Conservation (phyloP, 2,113 vertebrate genomes). For the Perca schrenkii region DNA sequence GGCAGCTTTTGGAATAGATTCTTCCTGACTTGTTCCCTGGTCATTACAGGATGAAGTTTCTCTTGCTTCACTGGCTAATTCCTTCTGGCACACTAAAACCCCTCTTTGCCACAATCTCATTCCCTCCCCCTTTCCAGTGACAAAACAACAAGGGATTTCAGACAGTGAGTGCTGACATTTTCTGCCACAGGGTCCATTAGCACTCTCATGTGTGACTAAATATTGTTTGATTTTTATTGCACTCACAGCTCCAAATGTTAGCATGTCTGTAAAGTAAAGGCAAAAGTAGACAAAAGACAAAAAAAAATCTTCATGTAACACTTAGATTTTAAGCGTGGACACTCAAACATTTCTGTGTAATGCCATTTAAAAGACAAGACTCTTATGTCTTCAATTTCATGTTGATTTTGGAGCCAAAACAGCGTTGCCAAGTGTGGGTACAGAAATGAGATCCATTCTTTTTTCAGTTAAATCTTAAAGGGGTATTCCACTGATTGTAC, state of each 20-base stretch:
- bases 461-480: neutral
- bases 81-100: conserved; percentile 55
- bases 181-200: conserved; percentile 75
- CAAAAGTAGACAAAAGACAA: neutral
- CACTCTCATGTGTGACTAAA: conserved; percentile 70
- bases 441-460: neutral
- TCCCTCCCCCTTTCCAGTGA: conserved; percentile 47
- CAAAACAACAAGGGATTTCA: conserved; percentile 59
- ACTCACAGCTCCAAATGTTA: conserved; percentile 23
- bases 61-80: conserved; percentile 66
- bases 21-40: conserved; percentile 46
- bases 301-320: neutral
- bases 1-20: conserved; percentile 56
- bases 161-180: conserved; percentile 68
- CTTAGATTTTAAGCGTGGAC: neutral
- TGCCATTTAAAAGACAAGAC: neutral
- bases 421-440: no score
- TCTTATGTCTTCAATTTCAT: neutral
- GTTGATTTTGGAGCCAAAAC: neutral
- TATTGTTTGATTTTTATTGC: conserved; percentile 39
- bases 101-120: conserved; percentile 48
- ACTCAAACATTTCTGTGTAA: neutral
- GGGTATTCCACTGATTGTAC: neutral
- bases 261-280: conserved; percentile 20
- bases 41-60: conserved; percentile 59